Base-by-base conservation (phyloP, 2,888 invertebrate species). In the Dione juno region DNA sequence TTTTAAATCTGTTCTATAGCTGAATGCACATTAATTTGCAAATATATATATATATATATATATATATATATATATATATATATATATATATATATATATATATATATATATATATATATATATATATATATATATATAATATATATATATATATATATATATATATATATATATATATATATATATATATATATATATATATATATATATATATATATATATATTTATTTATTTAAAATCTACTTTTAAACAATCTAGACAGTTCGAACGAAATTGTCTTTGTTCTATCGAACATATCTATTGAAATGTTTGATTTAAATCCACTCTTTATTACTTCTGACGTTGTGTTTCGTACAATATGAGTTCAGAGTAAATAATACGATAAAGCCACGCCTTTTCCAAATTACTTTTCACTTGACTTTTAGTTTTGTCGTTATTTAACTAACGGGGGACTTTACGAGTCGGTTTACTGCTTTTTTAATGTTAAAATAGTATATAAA, bases 301-400 rank as follows among this genome's bases (percentile, higher is more conserved):
- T 28, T 6, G 52, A 16, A 54, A 16, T 10, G 53, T 14, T 54
- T 37, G 54, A 54, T 37, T 35, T 37, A 54, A 54, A 54, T 54
- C 37, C n/a, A n/a, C n/a, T 64, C 64, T 52, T 52, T 50, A 52
- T 65, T 52, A 13, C 64, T 19, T 48, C 19, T 52, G 50, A 45
- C 54, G 9, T 37, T 37, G 37, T 54, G 35, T 35, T 54, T 54
- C 19, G 13, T 9, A 54, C 10, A 37, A 16, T 54, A 54, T 37
- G 35, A 35, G 5, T 9, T 35, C 21, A 37, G 10, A 54, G 35
- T 54, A 35, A 54, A 37, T 54, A 54, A 54, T 10, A 37, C 35
- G 8, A 21, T 6, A 7, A 3, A 54, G 35, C 35, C 35, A 54
- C 35, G 10, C 54, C 16, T 54, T 37, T 37, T n/a, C 16, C 5